Evolutionary conservation across 1,140 invertebrate species (phyloP), one percentile per base, ranked within the genome.

Genomic region (Procambarus clarkii): DNA sequence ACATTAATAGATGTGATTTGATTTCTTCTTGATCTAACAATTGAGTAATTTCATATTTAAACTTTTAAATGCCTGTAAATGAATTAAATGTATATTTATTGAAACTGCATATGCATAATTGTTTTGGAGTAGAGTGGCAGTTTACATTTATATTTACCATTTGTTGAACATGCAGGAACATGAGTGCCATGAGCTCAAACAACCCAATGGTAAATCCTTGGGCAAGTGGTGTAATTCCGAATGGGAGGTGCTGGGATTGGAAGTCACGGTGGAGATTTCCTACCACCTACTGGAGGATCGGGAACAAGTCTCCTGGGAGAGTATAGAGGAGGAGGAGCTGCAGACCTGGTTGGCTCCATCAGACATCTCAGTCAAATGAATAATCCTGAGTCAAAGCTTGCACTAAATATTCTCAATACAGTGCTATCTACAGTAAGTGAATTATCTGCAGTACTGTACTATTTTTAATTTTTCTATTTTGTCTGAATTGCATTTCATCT

Each of bases 351-450:
- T 18, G 85, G 74, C 7, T 76, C 85, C 21, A 77, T 86, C 24
- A 86, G 34, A n/a, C 74, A 86, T 7, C 85, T 86, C 34, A 50
- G 74, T 21, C 74, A 78, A 1, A 86, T 86, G 85, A 50, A 58
- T 7, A 86, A 86, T 64, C 74, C 50, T 5, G 85, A 86, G 15
- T 86, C 85, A 13, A 78, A 86, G 50, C 85, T 86, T 71, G 85
- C 85, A 15, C 48, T 86, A 24, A 86, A 86, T 79, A 86, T 86
- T n/a, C 76, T 86, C 8, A 86, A 78, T 78, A 71, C 85, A 77
- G 85, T 86, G 8, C 34, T 86, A 24, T 45, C 50, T 0, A 44
- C 15, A 18, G 81, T 83, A 45, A 83, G 81, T 83, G 50, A 5
- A 54, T 54, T 54, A 11, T 0, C 50, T 8, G 50, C 11, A 54